Evolutionary conservation across 2,888 invertebrate genomes (phyloP), one percentile per base, ranked within the genome.

Genomic region (Pyrochroa serraticornis): DNA sequence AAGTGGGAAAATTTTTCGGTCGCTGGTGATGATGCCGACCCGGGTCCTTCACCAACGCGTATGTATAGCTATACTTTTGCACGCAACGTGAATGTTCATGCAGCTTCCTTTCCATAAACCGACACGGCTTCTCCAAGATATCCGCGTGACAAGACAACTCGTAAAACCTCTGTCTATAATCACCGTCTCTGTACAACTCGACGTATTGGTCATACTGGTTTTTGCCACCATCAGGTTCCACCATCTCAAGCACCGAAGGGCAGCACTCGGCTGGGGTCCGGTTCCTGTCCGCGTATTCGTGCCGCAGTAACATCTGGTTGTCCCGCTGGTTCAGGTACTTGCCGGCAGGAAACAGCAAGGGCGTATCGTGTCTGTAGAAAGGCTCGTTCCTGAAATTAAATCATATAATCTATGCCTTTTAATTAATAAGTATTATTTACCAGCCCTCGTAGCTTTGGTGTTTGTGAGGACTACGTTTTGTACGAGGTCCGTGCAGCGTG

Each of bases 11-110:
- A 56, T 77, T 77, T 45, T 72, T 73, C 50, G 71, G 70, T 41
- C 75, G 67, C 47, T 70, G 71, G 48, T 71, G 71, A 39, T 70
- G 67, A 69, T 67, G 77, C 54, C 77, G 82, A 46, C 80, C 81
- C 62, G 81, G 82, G 73, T 88, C 87, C 68, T 89, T 84, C 54
- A 93, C 89, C 66, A 93, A 82, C 51, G 93, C 94, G 80, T 94
- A 94, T 2, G 90, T 88, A 76, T 89, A 93, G 42, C 91, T 89
- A 78, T 89, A 91, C 77, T 89, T 88, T 77, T 94, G 93, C 42
- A 90, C 88, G 80, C 94, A 94, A 70, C 84, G 82, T n/a, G 92
- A 91, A 62, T 86, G 85, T 71, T 84, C 84, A 77, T 84, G 84
- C 46, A 89, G 81, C 58, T 85, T 82, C n/a, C 84, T 83, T 78